Evolutionary conservation across 2,888 invertebrate species (phyloP).

Genomic region (Campopleginae sp.): DNA sequence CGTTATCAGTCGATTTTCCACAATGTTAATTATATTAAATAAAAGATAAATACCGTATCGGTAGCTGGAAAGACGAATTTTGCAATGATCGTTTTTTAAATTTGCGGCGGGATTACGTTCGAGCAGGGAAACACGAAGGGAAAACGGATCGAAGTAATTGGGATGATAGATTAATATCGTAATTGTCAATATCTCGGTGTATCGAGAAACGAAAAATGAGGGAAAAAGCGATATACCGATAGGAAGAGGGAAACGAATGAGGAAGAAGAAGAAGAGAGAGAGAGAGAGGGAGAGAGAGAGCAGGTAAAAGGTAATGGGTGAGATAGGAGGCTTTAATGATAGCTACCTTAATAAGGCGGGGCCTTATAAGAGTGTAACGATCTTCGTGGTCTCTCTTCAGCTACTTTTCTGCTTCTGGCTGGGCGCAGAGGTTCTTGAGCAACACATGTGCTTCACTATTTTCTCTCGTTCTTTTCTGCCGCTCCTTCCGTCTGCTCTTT

Average conservation of each 20-base stretch:
- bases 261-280: conserved; percentile 56
- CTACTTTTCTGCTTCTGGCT: conserved; percentile 66
- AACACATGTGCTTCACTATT: conserved; percentile 59
- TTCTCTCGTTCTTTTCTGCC: conserved; percentile 40
- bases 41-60: not conserved
- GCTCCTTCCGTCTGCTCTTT: conserved; percentile 34
- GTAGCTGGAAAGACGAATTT: conserved; percentile 8
- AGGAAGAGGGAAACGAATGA: conserved; percentile 73
- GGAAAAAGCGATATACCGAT: conserved; percentile 16
- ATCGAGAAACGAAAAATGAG: conserved; percentile 52
- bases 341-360: conserved; percentile 80
- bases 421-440: conserved; percentile 42
- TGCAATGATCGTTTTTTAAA: not conserved
- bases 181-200: conserved; percentile 78
- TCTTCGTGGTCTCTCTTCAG: conserved; percentile 68
- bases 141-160: conserved; percentile 78
- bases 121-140: no score
- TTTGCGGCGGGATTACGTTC: not conserved
- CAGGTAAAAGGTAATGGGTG: conserved; percentile 76
- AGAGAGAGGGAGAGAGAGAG: not conserved
- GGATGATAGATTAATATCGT: conserved; percentile 79
- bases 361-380: conserved; percentile 75
- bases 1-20: not conserved
- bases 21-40: not conserved
- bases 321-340: conserved; percentile 81